Evolutionary conservation across 2,797 vertebrate species (phyloP).

Genomic region (Spheniscus humboldti): DNA sequence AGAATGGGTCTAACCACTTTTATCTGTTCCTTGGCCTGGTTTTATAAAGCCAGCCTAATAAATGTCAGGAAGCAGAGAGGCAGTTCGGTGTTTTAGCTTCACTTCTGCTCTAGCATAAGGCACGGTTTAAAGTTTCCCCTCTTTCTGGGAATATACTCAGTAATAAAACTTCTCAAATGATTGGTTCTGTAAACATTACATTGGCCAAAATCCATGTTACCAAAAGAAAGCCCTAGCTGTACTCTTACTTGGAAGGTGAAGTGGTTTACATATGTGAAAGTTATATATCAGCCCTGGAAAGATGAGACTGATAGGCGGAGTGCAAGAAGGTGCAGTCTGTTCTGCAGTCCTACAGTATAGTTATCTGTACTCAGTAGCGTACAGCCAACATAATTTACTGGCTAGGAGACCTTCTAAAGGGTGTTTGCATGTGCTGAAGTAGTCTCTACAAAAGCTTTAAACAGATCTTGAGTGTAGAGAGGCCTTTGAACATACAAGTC

Average conservation of each 20-base stretch:
- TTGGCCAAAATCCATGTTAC: background rate
- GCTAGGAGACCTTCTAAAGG: background rate
- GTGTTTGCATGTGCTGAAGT: background rate
- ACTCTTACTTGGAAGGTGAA: background rate
- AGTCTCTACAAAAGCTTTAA: background rate
- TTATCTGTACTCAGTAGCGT: accelerated
- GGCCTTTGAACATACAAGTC: background rate
- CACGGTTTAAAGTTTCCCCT: background rate
- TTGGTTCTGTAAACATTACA: background rate
- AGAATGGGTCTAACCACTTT: background rate
- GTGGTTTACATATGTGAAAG: background rate
- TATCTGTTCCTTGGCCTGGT: background rate
- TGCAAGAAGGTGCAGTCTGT: background rate
- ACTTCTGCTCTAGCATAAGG: background rate
- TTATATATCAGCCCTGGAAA: background rate
- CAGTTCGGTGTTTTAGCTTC: background rate
- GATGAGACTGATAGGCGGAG: background rate
- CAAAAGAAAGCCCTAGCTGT: background rate
- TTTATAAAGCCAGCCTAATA: background rate
- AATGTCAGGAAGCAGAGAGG: background rate
- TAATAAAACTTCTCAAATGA: background rate
- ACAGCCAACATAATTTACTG: background rate
- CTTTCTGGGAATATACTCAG: background rate
- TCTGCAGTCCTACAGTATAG: background rate
- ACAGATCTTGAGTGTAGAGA: background rate